Percentiles rank a stretch among this genome's conserved stretches.
phyloP scores from a whole-genome alignment of 35 echinoderm and acorn worm genomes.

The Heliocidaris tuberculata region DNA sequence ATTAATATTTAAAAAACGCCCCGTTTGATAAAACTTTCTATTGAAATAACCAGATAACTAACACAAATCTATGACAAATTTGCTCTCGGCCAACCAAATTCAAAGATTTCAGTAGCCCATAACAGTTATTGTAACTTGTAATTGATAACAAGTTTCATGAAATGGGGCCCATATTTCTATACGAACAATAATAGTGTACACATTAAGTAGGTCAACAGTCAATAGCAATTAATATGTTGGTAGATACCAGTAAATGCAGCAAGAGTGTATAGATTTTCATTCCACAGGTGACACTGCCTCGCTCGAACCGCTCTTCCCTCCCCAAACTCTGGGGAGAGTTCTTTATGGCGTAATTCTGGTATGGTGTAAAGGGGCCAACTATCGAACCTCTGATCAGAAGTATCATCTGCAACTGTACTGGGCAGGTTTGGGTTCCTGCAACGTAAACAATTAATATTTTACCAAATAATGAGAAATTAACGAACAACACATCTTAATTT shows the following conservation, averaged over 20 bases:
- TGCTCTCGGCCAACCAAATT: no score
- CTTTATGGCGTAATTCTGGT: conserved; percentile 52
- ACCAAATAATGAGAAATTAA: not conserved
- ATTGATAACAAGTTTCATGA: not conserved
- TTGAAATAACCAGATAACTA: no score
- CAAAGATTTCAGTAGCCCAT: not conserved
- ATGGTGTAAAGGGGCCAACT: conserved; percentile 59
- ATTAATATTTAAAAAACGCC: no score
- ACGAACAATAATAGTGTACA: not conserved
- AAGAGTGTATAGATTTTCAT: conserved; percentile 59
- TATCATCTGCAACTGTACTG: not conserved
- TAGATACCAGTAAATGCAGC: conserved; percentile 63
- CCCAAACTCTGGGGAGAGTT: conserved; percentile 38
- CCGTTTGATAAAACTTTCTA: no score
- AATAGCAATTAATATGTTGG: not conserved
- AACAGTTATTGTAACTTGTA: not conserved
- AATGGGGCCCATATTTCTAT: not conserved
- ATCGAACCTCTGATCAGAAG: not conserved
- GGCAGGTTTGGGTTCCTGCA: conserved; percentile 59
- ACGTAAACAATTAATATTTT: not conserved
- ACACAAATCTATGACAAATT: no score
- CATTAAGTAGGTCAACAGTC: not conserved
- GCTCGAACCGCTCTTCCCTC: conserved; percentile 49
- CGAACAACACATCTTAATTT: not conserved
- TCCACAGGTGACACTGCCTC: conserved; percentile 78